Conservation (phyloP, 2,797 vertebrate genomes). For the Monodelphis domestica region DNA sequence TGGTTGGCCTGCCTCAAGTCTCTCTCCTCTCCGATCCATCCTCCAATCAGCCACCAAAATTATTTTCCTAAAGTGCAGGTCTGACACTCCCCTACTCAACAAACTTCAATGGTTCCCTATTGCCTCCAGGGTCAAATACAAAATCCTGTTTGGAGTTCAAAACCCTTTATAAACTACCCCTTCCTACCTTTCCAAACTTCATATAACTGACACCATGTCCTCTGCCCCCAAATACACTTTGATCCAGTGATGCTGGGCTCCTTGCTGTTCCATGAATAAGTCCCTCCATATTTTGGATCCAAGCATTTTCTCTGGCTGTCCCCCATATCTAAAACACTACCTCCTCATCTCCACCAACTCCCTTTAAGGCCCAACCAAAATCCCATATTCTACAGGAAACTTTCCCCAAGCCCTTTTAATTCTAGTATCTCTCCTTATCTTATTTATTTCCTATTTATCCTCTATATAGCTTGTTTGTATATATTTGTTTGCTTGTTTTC, state of each 20-base stretch:
- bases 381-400: not conserved
- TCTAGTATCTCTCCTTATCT: not conserved
- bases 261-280: not conserved
- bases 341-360: not conserved
- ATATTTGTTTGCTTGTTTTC: not conserved
- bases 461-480: not conserved
- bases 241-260: not conserved
- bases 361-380: not conserved
- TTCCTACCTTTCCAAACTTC: not conserved
- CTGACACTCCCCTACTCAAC: not conserved
- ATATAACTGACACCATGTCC: not conserved
- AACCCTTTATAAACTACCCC: not conserved
- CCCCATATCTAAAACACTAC: not conserved
- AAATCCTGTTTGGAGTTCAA: not conserved
- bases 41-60: not conserved
- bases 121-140: not conserved
- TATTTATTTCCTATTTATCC: not conserved
- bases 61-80: not conserved
- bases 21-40: not conserved
- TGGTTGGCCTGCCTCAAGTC: not conserved
- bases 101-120: not conserved
- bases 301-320: not conserved
- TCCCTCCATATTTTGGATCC: not conserved
- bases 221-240: not conserved
- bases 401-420: not conserved